Conservation (phyloP, 2,797 vertebrate genomes). For the Microctenopoma lineatum region DNA sequence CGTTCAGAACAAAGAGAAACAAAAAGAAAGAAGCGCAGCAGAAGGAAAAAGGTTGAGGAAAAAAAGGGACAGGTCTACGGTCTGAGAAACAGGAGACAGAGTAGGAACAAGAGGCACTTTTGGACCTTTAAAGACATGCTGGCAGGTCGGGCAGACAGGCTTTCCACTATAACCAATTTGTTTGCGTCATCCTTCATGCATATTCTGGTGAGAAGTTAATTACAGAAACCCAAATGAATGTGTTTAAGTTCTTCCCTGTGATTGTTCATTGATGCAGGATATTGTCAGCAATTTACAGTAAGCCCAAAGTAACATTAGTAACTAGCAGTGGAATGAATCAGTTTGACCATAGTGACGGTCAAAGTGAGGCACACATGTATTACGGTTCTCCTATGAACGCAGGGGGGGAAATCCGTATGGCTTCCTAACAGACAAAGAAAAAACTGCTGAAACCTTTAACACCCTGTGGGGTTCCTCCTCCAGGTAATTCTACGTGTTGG, state of each 20-base stretch:
- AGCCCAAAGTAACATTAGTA: background rate
- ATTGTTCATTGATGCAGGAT: background rate
- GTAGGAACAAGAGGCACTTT: conserved; percentile 37
- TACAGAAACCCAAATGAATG: background rate
- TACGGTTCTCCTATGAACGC: background rate
- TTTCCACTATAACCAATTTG: background rate
- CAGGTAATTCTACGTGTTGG: conserved; percentile 94
- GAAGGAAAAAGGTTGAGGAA: conserved; percentile 18
- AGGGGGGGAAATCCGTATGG: background rate
- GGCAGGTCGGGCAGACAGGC: conserved; percentile 42
- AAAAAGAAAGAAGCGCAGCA: conserved; percentile 14
- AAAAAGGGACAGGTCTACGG: background rate
- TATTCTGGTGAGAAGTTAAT: background rate
- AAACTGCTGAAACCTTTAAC: conserved; percentile 9
- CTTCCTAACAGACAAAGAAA: background rate
- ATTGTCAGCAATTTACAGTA: background rate
- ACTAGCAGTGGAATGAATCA: conserved; percentile 2
- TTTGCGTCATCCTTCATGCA: background rate
- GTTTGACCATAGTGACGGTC: conserved; percentile 13
- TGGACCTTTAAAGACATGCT: conserved; percentile 30
- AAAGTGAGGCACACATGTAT: conserved; percentile 13
- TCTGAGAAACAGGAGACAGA: conserved; percentile 34
- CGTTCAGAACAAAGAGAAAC: conserved; percentile 25
- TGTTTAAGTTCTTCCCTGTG: background rate
- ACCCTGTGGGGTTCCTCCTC: conserved; percentile 11